A percentile compares a stretch with the other conserved stretches of the same genome.
phyloP scores from a whole-genome alignment of 2,888 invertebrate genomes.

The Ferdinandea cuprea region DNA sequence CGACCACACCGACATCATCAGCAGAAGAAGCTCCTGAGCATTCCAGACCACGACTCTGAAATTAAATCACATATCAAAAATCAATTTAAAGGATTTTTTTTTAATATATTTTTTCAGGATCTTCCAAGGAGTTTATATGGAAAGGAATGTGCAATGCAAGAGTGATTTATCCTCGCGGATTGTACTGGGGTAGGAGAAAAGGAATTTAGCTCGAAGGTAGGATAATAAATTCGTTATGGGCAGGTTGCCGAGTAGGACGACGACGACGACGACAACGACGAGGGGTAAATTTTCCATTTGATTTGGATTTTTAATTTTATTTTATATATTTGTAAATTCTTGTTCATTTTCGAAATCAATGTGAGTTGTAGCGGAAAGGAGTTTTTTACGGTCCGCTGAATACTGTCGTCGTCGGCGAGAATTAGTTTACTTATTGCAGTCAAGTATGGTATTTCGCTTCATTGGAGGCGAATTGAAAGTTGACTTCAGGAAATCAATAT shows the following conservation, averaged over 20 bases:
- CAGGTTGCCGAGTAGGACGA: too few species aligned
- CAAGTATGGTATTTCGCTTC: slow-evolving; percentile 36
- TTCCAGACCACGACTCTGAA: slow-evolving; percentile 76
- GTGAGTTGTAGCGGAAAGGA: slow-evolving; percentile 69
- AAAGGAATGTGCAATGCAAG: slow-evolving; percentile 46
- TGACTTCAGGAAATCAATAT: not conserved
- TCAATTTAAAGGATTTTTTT: slow-evolving; percentile 78
- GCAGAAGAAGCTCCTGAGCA: slow-evolving; percentile 35
- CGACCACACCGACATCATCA: slow-evolving; percentile 55
- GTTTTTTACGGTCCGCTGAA: slow-evolving; percentile 47
- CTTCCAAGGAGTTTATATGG: slow-evolving; percentile 53
- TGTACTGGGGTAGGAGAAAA: not conserved
- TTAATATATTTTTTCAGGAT: slow-evolving; percentile 3
- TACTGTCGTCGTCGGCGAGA: slow-evolving; percentile 45
- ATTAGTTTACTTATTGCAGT: slow-evolving; percentile 67
- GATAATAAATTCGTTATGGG: slow-evolving; percentile 60
- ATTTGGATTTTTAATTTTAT: slow-evolving; percentile 56
- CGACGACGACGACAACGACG: too few species aligned
- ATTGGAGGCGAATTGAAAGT: slow-evolving; percentile 21
- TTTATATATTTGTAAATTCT: slow-evolving; percentile 8
- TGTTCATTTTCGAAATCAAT: slow-evolving; percentile 61
- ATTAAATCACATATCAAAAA: slow-evolving; percentile 83
- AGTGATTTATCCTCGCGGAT: slow-evolving; percentile 48
- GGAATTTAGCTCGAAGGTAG: slow-evolving; percentile 29
- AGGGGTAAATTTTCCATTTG: slow-evolving; percentile 53